phyloP scores from a whole-genome alignment of 2,797 vertebrate genomes.

The Philypnodon macrostomus region DNA sequence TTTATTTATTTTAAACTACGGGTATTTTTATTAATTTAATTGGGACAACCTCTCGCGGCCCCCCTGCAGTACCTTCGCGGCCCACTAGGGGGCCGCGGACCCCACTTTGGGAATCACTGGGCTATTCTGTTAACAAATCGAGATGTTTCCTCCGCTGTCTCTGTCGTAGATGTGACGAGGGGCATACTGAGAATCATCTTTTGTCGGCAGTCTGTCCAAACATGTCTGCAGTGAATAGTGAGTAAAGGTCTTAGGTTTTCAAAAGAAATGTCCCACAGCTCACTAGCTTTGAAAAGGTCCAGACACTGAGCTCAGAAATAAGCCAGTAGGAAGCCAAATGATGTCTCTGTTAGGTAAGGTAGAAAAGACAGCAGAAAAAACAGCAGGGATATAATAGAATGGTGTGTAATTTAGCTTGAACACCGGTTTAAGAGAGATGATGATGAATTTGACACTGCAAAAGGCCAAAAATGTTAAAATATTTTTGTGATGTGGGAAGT shows the following conservation, averaged over 20 bases:
- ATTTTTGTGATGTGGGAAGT: too few relatives aligned
- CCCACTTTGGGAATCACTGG: too few relatives aligned
- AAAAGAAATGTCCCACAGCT: constrained; percentile 21
- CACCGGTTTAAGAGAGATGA: constrained; percentile 27
- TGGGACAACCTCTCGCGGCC: too few relatives aligned
- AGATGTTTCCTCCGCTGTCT: constrained; percentile 42
- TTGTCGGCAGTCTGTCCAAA: constrained; percentile 37
- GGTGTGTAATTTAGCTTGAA: constrained; percentile 25
- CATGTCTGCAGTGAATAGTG: constrained; percentile 28
- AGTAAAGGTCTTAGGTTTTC: constrained; percentile 37
- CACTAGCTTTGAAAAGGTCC: constrained; percentile 29
- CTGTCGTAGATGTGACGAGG: constrained; percentile 32
- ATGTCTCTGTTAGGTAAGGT: constrained; percentile 27
- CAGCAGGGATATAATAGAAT: constrained; percentile 16
- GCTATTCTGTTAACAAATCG: constrained; percentile 26
- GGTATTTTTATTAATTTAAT: too few relatives aligned
- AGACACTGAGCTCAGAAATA: constrained; percentile 29
- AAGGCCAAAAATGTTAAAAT: constrained; percentile 10
- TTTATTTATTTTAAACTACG: too few relatives aligned
- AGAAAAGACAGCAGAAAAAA: constrained; percentile 22
- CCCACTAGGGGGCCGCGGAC: too few relatives aligned
- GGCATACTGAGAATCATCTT: constrained; percentile 38
- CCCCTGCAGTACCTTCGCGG: too few relatives aligned
- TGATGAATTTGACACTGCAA: constrained; percentile 17
- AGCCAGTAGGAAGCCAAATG: constrained; percentile 27